Conservation (phyloP, 2,797 vertebrate genomes). For the Takifugu ocellatus region DNA sequence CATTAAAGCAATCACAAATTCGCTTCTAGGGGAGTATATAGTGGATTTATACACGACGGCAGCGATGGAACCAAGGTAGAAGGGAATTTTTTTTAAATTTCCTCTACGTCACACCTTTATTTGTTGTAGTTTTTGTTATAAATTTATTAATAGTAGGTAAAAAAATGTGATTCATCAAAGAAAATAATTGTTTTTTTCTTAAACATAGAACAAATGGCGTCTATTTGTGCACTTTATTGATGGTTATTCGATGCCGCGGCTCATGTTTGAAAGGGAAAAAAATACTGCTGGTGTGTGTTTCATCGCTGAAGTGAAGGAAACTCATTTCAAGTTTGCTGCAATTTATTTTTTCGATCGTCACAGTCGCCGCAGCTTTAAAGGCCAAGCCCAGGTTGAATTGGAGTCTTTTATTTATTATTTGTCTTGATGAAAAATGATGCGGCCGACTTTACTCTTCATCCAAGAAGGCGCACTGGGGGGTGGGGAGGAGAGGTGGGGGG, state of each 20-base stretch:
- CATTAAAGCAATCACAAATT: slow-evolving; percentile 95
- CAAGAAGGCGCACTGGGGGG: slow-evolving; percentile 3
- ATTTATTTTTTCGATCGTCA: slow-evolving; percentile 17
- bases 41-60: slow-evolving; percentile 95
- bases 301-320: slow-evolving; percentile 4
- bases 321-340: slow-evolving; percentile 1
- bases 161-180: background rate
- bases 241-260: background rate
- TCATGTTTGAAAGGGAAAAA: background rate
- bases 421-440: slow-evolving; percentile 53
- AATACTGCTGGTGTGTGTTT: background rate
- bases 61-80: slow-evolving; percentile 50
- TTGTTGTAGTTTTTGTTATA: background rate
- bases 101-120: background rate
- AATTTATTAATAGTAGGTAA: background rate
- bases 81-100: background rate
- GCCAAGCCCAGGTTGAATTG: slow-evolving; percentile 34
- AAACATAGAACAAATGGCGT: background rate
- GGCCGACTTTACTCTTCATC: slow-evolving; percentile 36
- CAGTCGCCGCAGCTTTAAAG: slow-evolving; percentile 18
- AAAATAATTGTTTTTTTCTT: background rate
- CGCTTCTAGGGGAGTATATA: slow-evolving; percentile 99
- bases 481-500: background rate
- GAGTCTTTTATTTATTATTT: slow-evolving; percentile 40
- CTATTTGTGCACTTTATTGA: background rate